phyloP scores from a whole-genome alignment of 2,888 invertebrate species.

The Scaptomyza polygonia region DNA sequence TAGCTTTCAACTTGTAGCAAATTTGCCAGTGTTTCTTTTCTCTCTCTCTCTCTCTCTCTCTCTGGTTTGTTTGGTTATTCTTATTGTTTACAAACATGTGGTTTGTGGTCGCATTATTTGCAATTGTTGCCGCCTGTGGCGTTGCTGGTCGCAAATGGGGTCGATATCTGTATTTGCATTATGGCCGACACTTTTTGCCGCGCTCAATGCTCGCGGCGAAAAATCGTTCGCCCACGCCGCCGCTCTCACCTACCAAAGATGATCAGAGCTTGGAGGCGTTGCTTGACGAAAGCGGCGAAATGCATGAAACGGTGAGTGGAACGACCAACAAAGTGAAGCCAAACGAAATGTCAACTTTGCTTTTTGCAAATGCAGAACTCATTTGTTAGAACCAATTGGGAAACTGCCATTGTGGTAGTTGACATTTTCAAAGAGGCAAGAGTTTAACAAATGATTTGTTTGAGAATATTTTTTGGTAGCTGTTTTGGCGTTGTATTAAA shows the following conservation, averaged over 20 bases:
- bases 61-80: neutral
- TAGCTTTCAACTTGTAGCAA: constrained; percentile 39
- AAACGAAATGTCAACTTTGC: too few species aligned
- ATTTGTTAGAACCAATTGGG: too few species aligned
- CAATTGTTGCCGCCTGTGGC: constrained; percentile 64
- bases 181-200: constrained; percentile 81
- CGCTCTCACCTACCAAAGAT: constrained; percentile 80
- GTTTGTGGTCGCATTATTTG: constrained; percentile 75
- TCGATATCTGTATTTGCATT: constrained; percentile 82
- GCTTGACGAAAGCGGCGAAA: constrained; percentile 82
- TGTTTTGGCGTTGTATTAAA: too few species aligned
- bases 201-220: constrained; percentile 77
- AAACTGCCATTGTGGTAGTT: too few species aligned
- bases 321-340: too few species aligned
- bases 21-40: constrained; percentile 1
- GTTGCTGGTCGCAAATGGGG: constrained; percentile 82
- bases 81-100: constrained; percentile 76
- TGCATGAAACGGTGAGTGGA: constrained; percentile 83
- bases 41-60: too few species aligned
- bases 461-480: too few species aligned
- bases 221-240: constrained; percentile 83
- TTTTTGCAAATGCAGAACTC: too few species aligned
- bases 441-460: too few species aligned
- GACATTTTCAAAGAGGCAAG: too few species aligned
- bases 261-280: constrained; percentile 82